Evolutionary conservation across 2,113 vertebrate species (phyloP), one percentile per base, ranked within the genome.

Genomic region (Agapornis roseicollis): DNA sequence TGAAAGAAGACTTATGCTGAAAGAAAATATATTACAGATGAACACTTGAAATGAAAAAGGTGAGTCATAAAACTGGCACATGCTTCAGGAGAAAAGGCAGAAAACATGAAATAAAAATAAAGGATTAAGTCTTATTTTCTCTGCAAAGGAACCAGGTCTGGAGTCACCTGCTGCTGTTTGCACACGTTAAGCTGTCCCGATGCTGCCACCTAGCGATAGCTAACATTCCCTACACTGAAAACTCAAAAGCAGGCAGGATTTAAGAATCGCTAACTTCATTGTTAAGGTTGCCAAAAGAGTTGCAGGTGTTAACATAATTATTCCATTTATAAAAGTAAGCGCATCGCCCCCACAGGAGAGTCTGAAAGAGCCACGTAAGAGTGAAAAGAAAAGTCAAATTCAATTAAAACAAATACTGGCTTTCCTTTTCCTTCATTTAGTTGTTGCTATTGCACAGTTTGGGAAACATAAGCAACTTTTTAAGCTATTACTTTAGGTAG

Each of bases 181-280:
- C 49, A 6, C 23, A 24, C 1, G 8, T 28, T 56, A 23, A 64
- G 25, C 46, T 88, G 60, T 53, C 42, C 50, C 85, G 70, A 94
- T 22, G 71, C 95, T 95, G 96, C 96, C 96, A 94, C 49, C 96
- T 97, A 95, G 88, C 81, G 13, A 78, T 1, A 88, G 37, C 35
- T 50, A 5, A 33, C 63, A 4, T 1, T 31, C 27, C 1, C 61
- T 42, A 13, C 44, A n/a, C 2, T 22, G 9, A 65, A 79, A 65
- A 19, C 49, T 28, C 0, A 6, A 50, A 35, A 70, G 39, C 31
- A 31, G 24, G 11, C 1, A 0, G 28, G 6, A 56, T 70, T 77
- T 49, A 11, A 10, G 53, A 58, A 77, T 44, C 33, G 23, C 17
- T 0, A 76, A 39, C 61, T 39, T 61, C 35, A 78, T 6, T 0